These are phyloP conservation scores for Mamestra configurata DNA, from an alignment of 1,140 invertebrate species.

Conservation along the genomic window DNA sequence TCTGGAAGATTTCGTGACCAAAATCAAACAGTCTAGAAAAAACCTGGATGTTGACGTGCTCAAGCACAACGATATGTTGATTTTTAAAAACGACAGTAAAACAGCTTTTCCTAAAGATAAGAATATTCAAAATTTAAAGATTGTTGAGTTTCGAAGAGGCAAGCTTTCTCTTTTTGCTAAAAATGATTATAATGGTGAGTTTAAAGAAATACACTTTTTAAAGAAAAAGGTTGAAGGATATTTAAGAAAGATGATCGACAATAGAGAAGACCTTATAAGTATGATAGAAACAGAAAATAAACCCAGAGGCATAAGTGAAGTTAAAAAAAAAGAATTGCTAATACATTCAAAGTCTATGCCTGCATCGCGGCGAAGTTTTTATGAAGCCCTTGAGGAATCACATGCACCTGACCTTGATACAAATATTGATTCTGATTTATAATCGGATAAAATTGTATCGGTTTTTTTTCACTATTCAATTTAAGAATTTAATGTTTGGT, in stretches of 20 bases:
- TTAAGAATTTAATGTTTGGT: conserved; percentile 17
- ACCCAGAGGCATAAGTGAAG: conserved; percentile 21
- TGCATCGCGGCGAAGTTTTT: conserved; percentile 30
- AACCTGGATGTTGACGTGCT: conserved; percentile 18
- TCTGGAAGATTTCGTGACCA: conserved; percentile 14
- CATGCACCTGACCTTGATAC: conserved; percentile 30
- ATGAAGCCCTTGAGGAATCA: conserved; percentile 30
- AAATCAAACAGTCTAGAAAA: conserved; percentile 24
- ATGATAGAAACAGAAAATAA: conserved; percentile 26
- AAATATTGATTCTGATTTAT: conserved; percentile 35
- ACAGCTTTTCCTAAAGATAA: background rate
- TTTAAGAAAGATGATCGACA: conserved; percentile 20
- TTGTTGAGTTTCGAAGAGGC: conserved; percentile 53
- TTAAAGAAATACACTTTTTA: conserved; percentile 5
- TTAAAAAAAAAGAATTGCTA: conserved; percentile 18
- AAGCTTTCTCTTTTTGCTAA: conserved; percentile 31
- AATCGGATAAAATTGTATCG: conserved; percentile 9
- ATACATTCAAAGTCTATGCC: conserved; percentile 21
- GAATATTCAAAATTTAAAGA: conserved; percentile 27
- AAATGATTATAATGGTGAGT: conserved; percentile 15
- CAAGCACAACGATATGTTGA: conserved; percentile 9
- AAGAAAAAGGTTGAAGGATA: conserved; percentile 20
- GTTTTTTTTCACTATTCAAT: conserved; percentile 2
- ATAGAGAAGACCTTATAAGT: conserved; percentile 19
- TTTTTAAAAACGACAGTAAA: conserved; percentile 20